A percentile compares a stretch with the other conserved stretches of the same genome.
phyloP scores from a whole-genome alignment of 2,797 vertebrate species.

The Chelonia mydas region DNA sequence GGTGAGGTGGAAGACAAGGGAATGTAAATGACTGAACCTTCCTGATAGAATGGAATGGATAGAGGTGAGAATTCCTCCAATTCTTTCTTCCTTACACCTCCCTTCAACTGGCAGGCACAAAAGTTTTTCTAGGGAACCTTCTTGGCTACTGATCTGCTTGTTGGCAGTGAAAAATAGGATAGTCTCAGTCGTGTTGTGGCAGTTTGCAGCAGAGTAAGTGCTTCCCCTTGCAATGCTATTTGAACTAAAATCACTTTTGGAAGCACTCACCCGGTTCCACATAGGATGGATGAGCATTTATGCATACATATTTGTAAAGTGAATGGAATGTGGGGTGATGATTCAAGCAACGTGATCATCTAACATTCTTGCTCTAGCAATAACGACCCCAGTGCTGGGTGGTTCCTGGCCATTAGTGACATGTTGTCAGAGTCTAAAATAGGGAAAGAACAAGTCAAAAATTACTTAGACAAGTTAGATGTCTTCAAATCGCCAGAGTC shows the following conservation, averaged over 20 bases:
- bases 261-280: background rate
- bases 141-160: background rate
- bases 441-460: no score
- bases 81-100: accelerated
- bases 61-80: background rate
- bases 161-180: background rate
- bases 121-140: background rate
- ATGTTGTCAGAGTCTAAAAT: no score
- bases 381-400: background rate
- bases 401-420: background rate
- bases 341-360: background rate
- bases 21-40: background rate
- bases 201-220: background rate
- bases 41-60: background rate
- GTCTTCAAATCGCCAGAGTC: no score
- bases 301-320: background rate
- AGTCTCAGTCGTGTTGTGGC: background rate
- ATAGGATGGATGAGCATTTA: background rate
- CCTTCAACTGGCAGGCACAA: background rate
- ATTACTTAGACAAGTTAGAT: no score
- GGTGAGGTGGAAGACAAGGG: accelerated
- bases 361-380: background rate
- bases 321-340: background rate
- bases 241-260: background rate
- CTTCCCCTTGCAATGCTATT: background rate